A percentile compares a stretch with the other conserved stretches of the same genome.
These are phyloP conservation scores for Yponomeuta cagnagella DNA, from an alignment of 2,888 invertebrate species.

Conservation along the genomic window DNA sequence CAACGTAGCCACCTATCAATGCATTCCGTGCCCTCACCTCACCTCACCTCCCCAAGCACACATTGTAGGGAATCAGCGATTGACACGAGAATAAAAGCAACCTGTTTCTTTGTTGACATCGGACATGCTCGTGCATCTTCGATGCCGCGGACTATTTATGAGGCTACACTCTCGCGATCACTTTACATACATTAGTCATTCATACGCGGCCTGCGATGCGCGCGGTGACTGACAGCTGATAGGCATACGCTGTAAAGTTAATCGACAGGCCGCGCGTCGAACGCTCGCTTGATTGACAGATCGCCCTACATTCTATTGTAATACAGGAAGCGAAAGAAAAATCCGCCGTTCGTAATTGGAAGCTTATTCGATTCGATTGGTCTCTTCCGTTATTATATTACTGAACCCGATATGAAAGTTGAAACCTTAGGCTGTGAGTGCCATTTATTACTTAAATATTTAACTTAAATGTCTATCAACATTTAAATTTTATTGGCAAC, in stretches of 20 bases:
- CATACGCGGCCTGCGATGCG: conserved; percentile 6
- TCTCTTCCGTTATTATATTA: conserved; percentile 10
- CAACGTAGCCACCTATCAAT: conserved; percentile 36
- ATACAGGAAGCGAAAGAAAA: conserved; percentile 9
- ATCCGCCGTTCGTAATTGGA: conserved; percentile 8
- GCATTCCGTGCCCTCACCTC: conserved; percentile 54
- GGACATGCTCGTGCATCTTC: conserved; percentile 11
- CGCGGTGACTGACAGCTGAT: conserved; percentile 16
- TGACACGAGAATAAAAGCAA: conserved; percentile 9
- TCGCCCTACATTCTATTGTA: conserved; percentile 15
- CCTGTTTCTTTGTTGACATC: conserved; percentile 13
- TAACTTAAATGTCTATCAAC: neutral
- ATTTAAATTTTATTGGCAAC: conserved; percentile 6
- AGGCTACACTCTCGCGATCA: conserved; percentile 13
- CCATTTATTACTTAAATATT: neutral
- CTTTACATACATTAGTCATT: conserved; percentile 17
- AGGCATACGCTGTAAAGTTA: conserved; percentile 13
- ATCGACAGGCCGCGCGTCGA: conserved; percentile 13
- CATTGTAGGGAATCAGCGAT: neutral
- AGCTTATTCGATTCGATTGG: conserved; percentile 12
- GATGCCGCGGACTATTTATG: conserved; percentile 14
- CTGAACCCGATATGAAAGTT: conserved; percentile 7
- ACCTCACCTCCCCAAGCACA: conserved; percentile 26
- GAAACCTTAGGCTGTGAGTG: neutral
- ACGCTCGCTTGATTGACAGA: conserved; percentile 12